A percentile compares a stretch with the other conserved stretches of the same genome.
Evolutionary conservation across 2,113 vertebrate species (phyloP).

Genomic region (Myotis davidii): DNA sequence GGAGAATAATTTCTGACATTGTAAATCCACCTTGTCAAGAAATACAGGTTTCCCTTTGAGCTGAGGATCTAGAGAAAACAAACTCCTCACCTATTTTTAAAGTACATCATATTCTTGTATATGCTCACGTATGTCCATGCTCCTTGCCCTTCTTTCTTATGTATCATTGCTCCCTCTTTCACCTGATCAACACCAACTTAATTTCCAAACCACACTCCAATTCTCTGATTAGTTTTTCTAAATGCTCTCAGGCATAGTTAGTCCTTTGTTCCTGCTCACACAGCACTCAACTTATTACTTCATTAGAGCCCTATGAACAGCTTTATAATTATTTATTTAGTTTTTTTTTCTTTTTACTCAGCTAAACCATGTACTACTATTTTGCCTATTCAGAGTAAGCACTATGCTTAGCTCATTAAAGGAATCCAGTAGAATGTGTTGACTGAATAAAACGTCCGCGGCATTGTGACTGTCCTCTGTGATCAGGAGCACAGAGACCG

Average conservation of each 20-base stretch:
- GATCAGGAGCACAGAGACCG: background rate
- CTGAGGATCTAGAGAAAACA: background rate
- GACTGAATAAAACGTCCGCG: background rate
- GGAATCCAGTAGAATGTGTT: background rate
- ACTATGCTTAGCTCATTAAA: background rate
- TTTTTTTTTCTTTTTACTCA: background rate
- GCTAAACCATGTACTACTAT: background rate
- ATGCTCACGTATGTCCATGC: too few relatives aligned
- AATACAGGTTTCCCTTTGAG: background rate
- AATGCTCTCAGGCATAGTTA: background rate
- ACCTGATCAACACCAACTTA: background rate
- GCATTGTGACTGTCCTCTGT: background rate
- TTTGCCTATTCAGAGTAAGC: background rate
- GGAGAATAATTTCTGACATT: background rate
- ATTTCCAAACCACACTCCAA: background rate
- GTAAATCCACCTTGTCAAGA: background rate
- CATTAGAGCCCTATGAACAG: background rate
- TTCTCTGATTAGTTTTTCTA: conserved; percentile 37
- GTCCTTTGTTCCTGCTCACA: background rate
- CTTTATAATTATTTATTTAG: conserved; percentile 45
- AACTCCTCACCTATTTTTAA: background rate
- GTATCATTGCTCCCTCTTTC: background rate
- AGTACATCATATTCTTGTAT: background rate
- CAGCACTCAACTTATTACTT: conserved; percentile 12
- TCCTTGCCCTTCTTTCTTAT: background rate